A percentile compares a stretch with the other conserved stretches of the same genome.
These are phyloP conservation scores for Nerophis lumbriciformis DNA, from an alignment of 2,113 vertebrate species.

Conservation along the genomic window DNA sequence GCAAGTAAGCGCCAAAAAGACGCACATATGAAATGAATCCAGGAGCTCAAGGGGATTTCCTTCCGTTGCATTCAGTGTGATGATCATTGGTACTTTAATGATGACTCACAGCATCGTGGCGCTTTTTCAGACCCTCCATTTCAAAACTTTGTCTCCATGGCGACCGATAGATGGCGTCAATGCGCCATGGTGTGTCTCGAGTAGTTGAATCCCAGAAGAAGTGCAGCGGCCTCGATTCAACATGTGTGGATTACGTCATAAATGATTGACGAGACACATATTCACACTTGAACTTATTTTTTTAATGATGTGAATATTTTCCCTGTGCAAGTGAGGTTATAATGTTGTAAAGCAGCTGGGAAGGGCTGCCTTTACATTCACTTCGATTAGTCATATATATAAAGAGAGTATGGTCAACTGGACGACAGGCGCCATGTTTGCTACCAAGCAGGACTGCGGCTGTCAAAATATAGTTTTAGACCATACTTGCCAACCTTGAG, in stretches of 20 bases:
- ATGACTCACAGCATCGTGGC: constrained; percentile 3
- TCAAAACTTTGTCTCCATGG: neutral
- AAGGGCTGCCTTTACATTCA: neutral
- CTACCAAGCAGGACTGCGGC: no score
- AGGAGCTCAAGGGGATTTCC: no score
- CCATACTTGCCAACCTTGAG: no score
- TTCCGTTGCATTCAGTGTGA: no score
- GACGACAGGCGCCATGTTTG: no score
- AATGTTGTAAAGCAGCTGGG: neutral
- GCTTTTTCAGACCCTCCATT: neutral
- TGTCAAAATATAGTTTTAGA: no score
- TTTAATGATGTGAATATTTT: neutral
- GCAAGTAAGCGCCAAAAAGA: no score
- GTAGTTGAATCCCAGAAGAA: no score
- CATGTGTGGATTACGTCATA: no score
- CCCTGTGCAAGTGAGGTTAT: neutral
- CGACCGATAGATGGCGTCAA: neutral
- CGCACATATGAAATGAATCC: no score
- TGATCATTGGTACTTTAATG: neutral
- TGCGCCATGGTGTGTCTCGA: neutral
- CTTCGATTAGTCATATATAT: neutral
- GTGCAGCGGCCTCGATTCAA: no score
- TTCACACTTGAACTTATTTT: neutral
- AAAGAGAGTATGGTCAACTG: no score
- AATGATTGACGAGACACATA: neutral